These are phyloP conservation scores for Protophormia terraenovae DNA, from an alignment of 2,888 invertebrate genomes.

Conservation along the genomic window DNA sequence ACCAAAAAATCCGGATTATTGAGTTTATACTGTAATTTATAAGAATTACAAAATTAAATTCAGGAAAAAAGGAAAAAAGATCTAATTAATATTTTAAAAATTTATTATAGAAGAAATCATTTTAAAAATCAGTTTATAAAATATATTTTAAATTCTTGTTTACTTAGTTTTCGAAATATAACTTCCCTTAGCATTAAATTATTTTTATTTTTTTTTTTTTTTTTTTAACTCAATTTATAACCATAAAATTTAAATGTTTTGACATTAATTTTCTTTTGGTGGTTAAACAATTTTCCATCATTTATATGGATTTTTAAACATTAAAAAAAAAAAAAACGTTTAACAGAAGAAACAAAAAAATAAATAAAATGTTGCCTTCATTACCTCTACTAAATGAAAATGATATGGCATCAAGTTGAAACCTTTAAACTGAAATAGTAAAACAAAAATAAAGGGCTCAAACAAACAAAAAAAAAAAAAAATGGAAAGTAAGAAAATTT, in stretches of 20 bases:
- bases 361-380: neutral
- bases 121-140: no score
- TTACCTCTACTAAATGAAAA: neutral
- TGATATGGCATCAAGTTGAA: neutral
- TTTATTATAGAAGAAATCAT: no score
- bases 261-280: neutral
- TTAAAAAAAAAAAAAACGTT: neutral
- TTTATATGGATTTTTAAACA: neutral
- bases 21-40: no score
- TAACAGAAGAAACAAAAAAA: neutral
- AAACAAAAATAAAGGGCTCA: neutral
- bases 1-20: no score
- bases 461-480: neutral
- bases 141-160: no score
- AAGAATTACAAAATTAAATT: no score
- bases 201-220: no score
- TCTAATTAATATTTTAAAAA: no score
- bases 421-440: neutral
- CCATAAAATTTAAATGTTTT: neutral
- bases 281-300: conserved; percentile 1
- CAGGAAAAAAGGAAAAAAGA: no score
- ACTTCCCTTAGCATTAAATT: no score
- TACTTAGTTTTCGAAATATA: no score
- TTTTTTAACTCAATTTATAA: neutral
- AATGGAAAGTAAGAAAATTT: neutral